Base-by-base conservation (phyloP, 1,140 invertebrate species). In the Leptopilina clavipes region DNA sequence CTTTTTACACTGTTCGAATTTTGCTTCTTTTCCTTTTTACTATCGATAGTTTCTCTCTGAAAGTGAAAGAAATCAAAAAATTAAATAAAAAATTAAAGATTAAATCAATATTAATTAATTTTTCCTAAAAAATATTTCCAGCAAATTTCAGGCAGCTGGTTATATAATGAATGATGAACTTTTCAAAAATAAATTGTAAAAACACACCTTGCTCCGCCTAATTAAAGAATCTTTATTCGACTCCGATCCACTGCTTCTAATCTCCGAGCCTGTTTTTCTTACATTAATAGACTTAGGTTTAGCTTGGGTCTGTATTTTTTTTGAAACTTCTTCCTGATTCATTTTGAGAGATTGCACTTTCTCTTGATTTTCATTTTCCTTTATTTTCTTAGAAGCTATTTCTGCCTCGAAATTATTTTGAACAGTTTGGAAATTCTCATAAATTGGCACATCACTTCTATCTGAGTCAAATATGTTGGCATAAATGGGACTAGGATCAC, bases 381-480 rank as follows among this genome's bases (percentile, higher is more conserved):
- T 72, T 0, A 72, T 37, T 18, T 14, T 72, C 31, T 14, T 43
- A 17, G 44, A 10, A 65, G 11, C 37, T 14, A 40, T 18, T 8
- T 59, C 56, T 11, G 3, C 14, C 19, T 75, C 71, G n/a, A 12
- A 25, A 17, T 44, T 52, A 12, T 37, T 70, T 40, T 71, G 74
- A 43, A 56, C 31, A 18, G 77, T 48, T 12, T 78, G 71, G 43
- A 77, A 76, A 45, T 81, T 81, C 40, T 80, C 82, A 59, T 83
- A 83, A 71, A 81, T 59, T n/a, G 82, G 82, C 10, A 44, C 75
- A 10, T 75, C 78, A 11, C 72, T 76, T 18, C 12, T 71, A 11
- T 31, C 44, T 2, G 75, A 71, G 10, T 82, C 78, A 43, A 83
- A 83, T 18, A 83, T 74, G 48, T 83, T 83, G n/a, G 73, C 82